A percentile compares a stretch with the other conserved stretches of the same genome.
phyloP scores from a whole-genome alignment of 2,797 vertebrate genomes.

The Valencia hispanica region DNA sequence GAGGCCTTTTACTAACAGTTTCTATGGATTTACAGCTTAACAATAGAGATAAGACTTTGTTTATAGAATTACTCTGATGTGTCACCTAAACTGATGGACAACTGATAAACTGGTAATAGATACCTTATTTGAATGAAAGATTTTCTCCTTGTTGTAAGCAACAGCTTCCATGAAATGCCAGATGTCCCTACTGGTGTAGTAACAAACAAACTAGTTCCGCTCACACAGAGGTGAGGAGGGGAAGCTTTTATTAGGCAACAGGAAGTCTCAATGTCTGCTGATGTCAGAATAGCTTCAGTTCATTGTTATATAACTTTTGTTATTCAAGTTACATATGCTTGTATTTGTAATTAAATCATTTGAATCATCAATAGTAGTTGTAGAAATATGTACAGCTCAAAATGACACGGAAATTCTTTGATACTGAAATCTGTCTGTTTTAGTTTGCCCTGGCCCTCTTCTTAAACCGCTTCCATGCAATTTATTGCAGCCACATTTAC shows the following conservation, averaged over 20 bases:
- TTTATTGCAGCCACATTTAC: not conserved
- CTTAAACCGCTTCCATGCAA: not conserved
- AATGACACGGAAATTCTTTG: not conserved
- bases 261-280: not conserved
- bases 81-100: not conserved
- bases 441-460: not conserved
- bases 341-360: not conserved
- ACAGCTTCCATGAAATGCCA: slow-evolving; percentile 19
- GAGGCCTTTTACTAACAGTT: not conserved
- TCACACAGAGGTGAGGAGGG: not conserved
- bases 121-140: not conserved
- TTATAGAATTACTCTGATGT: not conserved
- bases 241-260: not conserved
- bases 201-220: rapidly evolving
- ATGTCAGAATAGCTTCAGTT: not conserved
- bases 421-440: not conserved
- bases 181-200: not conserved
- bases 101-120: not conserved
- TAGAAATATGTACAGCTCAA: not conserved
- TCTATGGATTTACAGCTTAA: slow-evolving; percentile 6
- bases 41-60: not conserved
- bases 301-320: not conserved
- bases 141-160: not conserved
- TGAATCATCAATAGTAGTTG: not conserved
- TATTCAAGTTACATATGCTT: not conserved